A percentile compares a stretch with the other conserved stretches of the same genome.
Conservation (phyloP, 2,113 vertebrate species). For the Phyllopteryx taeniolatus region DNA sequence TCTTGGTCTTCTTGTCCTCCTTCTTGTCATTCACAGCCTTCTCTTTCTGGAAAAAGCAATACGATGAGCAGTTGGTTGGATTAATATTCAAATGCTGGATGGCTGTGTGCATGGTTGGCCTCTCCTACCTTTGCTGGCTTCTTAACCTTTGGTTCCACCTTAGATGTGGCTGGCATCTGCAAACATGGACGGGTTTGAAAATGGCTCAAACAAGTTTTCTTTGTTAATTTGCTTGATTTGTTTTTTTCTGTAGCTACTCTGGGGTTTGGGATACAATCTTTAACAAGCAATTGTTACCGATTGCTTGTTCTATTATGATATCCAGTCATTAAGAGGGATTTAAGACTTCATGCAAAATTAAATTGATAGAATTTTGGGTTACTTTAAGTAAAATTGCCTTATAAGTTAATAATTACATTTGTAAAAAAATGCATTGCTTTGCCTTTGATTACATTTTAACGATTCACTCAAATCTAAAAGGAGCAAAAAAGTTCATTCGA, state of each 20-base stretch:
- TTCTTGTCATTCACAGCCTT: conserved; percentile 85
- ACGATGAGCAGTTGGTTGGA: neutral
- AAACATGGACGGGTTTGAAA: conserved; percentile 3
- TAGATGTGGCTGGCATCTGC: conserved; percentile 79
- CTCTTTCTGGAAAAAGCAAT: conserved; percentile 77
- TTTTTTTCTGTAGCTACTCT: neutral
- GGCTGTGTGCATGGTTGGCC: neutral
- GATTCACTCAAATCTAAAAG: neutral
- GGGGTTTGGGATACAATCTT: neutral
- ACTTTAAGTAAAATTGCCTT: neutral
- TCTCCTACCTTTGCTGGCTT: conserved; percentile 83
- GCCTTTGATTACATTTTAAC: neutral
- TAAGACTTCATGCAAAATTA: neutral
- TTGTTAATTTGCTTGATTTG: neutral
- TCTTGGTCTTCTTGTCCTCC: conserved; percentile 87
- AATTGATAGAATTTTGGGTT: neutral
- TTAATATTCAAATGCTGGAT: neutral
- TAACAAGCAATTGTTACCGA: neutral
- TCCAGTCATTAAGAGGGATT: neutral
- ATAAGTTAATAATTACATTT: neutral
- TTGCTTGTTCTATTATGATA: neutral
- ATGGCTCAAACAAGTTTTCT: neutral
- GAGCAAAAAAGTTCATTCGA: neutral
- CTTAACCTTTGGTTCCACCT: conserved; percentile 85
- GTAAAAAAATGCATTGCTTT: neutral